Percentiles rank a stretch among this genome's conserved stretches.
Evolutionary conservation across 2,888 invertebrate species (phyloP).

Genomic region (Erynnis tages): DNA sequence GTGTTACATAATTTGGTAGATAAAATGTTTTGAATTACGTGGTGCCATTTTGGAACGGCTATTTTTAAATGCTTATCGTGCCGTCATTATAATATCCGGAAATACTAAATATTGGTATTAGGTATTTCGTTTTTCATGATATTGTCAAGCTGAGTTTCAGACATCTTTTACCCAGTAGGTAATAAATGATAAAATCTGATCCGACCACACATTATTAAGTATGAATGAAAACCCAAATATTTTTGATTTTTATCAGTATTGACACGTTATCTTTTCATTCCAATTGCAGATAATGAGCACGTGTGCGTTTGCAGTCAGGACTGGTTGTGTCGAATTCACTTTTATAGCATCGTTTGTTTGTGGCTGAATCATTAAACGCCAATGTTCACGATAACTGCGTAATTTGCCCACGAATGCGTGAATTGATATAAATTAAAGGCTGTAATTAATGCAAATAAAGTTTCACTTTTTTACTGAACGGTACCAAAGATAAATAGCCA

Average conservation of each 20-base stretch:
- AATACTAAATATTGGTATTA: too few species aligned
- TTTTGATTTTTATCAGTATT: background rate
- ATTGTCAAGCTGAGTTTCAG: too few species aligned
- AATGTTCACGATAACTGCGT: slow-evolving; percentile 36
- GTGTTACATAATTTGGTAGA: too few species aligned
- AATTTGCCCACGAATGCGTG: slow-evolving; percentile 42
- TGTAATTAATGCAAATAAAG: slow-evolving; percentile 11
- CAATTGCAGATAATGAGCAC: slow-evolving; percentile 3
- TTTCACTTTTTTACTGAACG: slow-evolving; percentile 8
- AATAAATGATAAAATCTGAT: background rate
- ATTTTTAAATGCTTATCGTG: too few species aligned
- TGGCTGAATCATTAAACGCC: slow-evolving; percentile 55
- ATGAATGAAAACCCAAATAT: background rate
- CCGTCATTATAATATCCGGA: too few species aligned
- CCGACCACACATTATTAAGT: background rate
- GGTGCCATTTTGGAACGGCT: too few species aligned
- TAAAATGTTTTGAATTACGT: too few species aligned
- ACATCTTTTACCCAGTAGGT: too few species aligned
- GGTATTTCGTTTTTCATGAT: too few species aligned
- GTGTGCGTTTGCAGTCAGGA: slow-evolving; percentile 22
- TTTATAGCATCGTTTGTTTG: slow-evolving; percentile 53
- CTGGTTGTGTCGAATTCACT: slow-evolving; percentile 41
- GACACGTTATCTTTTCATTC: slow-evolving; percentile 14
- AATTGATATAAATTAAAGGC: slow-evolving; percentile 14
- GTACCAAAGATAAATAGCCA: slow-evolving; percentile 2